phyloP scores from a whole-genome alignment of 2,113 vertebrate genomes.

The Ariopsis seemanni region DNA sequence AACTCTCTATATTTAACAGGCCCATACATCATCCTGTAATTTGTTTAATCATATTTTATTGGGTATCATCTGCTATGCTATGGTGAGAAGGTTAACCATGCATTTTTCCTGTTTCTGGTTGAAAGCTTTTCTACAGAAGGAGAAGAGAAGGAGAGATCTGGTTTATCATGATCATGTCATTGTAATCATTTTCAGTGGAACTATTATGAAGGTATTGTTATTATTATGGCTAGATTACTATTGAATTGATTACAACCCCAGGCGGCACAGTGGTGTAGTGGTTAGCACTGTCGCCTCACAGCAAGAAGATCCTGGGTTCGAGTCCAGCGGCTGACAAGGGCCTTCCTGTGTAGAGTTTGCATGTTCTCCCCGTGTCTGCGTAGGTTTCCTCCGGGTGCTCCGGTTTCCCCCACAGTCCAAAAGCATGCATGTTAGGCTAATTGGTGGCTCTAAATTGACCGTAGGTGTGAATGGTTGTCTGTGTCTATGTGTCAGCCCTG shows the following conservation, averaged over 20 bases:
- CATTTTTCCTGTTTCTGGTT: not conserved
- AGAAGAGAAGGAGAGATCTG: not conserved
- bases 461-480: too few species aligned
- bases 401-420: too few species aligned
- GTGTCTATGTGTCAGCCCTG: too few species aligned
- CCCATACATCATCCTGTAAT: not conserved
- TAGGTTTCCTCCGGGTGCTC: too few species aligned
- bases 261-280: too few species aligned
- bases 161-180: not conserved
- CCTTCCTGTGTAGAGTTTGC: too few species aligned
- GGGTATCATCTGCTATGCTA: not conserved
- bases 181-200: not conserved
- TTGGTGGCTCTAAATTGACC: too few species aligned
- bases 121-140: not conserved
- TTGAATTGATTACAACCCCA: not conserved
- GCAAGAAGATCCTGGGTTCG: too few species aligned
- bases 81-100: not conserved
- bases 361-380: too few species aligned
- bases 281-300: too few species aligned
- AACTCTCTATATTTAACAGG: not conserved
- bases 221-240: not conserved
- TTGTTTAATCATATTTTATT: not conserved
- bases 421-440: too few species aligned
- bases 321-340: too few species aligned
- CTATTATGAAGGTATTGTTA: not conserved